Evolutionary conservation across 2,888 invertebrate species (phyloP).

Genomic region (Eugnorisma glareosa): DNA sequence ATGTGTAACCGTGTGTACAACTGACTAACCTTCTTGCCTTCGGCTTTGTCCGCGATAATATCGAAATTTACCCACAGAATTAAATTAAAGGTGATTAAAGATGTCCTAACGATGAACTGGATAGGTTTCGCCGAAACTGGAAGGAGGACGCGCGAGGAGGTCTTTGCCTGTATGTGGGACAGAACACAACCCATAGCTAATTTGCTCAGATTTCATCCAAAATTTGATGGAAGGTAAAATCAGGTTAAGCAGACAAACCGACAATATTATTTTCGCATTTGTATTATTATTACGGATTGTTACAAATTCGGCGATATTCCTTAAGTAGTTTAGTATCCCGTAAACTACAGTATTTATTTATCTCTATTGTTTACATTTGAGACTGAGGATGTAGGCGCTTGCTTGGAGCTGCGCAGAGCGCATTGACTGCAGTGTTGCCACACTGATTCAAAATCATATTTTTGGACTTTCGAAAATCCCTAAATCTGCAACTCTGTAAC

Average conservation of each 20-base stretch:
- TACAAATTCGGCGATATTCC: constrained; percentile 31
- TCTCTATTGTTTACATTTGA: constrained; percentile 44
- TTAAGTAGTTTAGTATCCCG: constrained; percentile 17
- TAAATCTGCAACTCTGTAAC: neutral
- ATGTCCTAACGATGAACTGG: neutral
- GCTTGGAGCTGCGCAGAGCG: constrained; percentile 13
- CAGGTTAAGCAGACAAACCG: neutral
- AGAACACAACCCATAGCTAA: neutral
- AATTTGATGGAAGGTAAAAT: neutral
- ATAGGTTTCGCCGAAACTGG: neutral
- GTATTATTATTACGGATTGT: neutral
- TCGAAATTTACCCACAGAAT: neutral
- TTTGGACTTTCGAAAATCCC: neutral
- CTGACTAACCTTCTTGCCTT: no score
- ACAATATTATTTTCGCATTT: neutral
- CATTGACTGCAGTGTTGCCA: constrained; percentile 25
- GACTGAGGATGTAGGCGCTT: constrained; percentile 11
- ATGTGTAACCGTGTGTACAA: no score
- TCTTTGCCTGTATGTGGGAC: neutral
- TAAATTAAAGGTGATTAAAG: neutral
- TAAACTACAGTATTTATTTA: constrained; percentile 49
- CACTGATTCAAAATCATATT: neutral
- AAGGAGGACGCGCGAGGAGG: neutral
- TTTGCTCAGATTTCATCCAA: neutral
- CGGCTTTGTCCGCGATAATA: neutral